Evolutionary conservation across 64 coral and sea anemone genomes (phyloP).

Genomic region (Pocillopora damicornis): DNA sequence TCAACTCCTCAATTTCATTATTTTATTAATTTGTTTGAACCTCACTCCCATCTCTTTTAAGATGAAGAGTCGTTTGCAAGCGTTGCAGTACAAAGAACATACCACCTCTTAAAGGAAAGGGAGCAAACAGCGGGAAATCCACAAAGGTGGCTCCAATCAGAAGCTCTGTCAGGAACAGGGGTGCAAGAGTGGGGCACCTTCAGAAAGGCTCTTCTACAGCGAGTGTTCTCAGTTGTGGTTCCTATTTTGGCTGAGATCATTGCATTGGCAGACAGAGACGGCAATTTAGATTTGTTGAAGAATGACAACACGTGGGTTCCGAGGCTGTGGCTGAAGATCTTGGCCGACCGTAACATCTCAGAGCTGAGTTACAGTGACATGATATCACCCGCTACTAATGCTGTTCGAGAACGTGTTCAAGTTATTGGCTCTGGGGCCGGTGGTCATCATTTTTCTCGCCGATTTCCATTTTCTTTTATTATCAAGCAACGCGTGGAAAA

Average conservation of each 20-base stretch:
- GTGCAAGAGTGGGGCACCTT: conserved; percentile 78
- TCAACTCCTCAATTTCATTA: too few species aligned
- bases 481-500: conserved; percentile 59
- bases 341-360: conserved; percentile 41
- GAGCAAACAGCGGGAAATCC: conserved; percentile 30
- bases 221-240: conserved; percentile 51
- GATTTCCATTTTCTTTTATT: conserved; percentile 78
- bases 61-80: conserved; percentile 33
- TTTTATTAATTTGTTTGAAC: too few species aligned
- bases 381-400: conserved; percentile 39
- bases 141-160: not conserved
- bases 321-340: not conserved
- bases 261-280: conserved; percentile 66
- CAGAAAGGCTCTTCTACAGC: conserved; percentile 62
- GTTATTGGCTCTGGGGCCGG: conserved; percentile 59
- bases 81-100: conserved; percentile 11
- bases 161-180: conserved; percentile 71
- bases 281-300: conserved; percentile 53
- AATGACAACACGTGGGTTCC: conserved; percentile 25
- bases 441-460: conserved; percentile 46
- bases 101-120: conserved; percentile 50
- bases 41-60: not conserved
- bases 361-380: conserved; percentile 50
- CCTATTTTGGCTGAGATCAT: conserved; percentile 69
- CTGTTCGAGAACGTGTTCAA: conserved; percentile 36